Percentiles rank a stretch among this genome's conserved stretches.
phyloP scores from a whole-genome alignment of 1,140 invertebrate species.

The Trachymyrmex cornetzi region DNA sequence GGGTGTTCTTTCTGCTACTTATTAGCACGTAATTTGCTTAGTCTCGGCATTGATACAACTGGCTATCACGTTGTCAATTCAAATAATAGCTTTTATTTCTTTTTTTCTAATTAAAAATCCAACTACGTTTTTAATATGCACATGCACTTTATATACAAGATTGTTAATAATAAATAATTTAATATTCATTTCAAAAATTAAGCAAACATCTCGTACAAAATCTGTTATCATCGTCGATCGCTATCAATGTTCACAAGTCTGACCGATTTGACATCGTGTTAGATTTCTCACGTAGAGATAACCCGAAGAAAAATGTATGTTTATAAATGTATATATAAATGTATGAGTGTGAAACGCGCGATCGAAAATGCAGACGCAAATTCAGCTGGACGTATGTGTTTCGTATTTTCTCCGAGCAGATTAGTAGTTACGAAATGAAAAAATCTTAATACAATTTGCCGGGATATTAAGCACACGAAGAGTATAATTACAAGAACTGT shows the following conservation, averaged over 20 bases:
- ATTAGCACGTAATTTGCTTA: slow-evolving; percentile 65
- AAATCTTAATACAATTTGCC: slow-evolving; percentile 76
- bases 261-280: background rate
- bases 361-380: slow-evolving; percentile 2
- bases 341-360: background rate
- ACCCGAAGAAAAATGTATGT: slow-evolving; percentile 1
- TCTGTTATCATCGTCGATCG: background rate
- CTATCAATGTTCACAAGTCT: background rate
- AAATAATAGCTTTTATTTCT: background rate
- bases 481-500: slow-evolving; percentile 74
- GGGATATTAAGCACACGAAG: slow-evolving; percentile 69
- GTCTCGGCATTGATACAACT: background rate
- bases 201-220: background rate
- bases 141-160: background rate
- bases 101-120: background rate
- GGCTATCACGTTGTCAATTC: slow-evolving; percentile 11
- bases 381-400: slow-evolving; percentile 2
- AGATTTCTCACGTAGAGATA: background rate
- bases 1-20: slow-evolving; percentile 57
- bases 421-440: slow-evolving; percentile 58
- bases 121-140: background rate
- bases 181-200: background rate
- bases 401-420: slow-evolving; percentile 31
- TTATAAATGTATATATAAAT: slow-evolving; percentile 24
- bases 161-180: background rate